phyloP scores from a whole-genome alignment of 1,140 invertebrate species.

The Coenobita brevimanus region DNA sequence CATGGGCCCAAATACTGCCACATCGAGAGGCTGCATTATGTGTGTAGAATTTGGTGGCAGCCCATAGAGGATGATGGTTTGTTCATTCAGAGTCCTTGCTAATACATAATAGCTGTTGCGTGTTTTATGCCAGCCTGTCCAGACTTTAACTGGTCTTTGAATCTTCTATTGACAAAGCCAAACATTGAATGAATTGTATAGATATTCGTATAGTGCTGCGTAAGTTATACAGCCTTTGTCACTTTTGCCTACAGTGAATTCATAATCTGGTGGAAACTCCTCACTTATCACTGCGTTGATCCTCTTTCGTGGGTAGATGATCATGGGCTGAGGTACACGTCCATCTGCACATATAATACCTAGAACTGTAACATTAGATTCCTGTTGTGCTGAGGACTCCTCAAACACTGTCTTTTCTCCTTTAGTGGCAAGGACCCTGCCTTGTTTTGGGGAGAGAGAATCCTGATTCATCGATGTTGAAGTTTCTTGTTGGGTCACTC shows the following conservation, averaged over 20 bases:
- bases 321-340: background rate
- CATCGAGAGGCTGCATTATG: conserved; percentile 22
- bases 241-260: conserved; percentile 16
- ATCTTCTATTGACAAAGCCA: background rate
- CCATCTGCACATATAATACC: conserved; percentile 1
- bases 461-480: no score
- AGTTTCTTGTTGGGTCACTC: background rate
- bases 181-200: background rate
- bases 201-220: conserved; percentile 16
- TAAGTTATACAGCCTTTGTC: conserved; percentile 12
- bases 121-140: conserved; percentile 14
- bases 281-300: background rate
- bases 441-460: conserved; percentile 21
- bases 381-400: background rate
- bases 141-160: background rate
- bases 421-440: background rate
- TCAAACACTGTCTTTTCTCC: conserved; percentile 8
- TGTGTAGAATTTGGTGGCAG: conserved; percentile 8
- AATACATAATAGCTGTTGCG: conserved; percentile 8
- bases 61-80: conserved; percentile 11
- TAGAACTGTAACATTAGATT: conserved; percentile 8
- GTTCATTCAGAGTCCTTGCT: conserved; percentile 8
- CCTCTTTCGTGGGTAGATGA: conserved; percentile 30
- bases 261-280: background rate
- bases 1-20: conserved; percentile 23